A percentile compares a stretch with the other conserved stretches of the same genome.
phyloP scores from a whole-genome alignment of 2,888 invertebrate species.

The Nezara viridula region DNA sequence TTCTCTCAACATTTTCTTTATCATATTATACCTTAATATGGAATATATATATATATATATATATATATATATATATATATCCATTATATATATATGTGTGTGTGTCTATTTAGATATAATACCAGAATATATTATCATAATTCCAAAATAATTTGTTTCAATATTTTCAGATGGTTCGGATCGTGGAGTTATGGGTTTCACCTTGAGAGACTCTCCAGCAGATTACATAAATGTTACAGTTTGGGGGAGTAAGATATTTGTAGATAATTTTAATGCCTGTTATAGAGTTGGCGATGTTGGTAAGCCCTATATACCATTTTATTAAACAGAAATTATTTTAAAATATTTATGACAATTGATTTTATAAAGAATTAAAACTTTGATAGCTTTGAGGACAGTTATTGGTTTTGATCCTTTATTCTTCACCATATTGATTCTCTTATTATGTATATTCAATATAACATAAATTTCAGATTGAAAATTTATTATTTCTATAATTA shows the following conservation, averaged over 20 bases:
- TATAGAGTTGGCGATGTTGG: constrained; percentile 81
- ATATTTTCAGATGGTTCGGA: constrained; percentile 69
- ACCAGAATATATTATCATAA: background rate
- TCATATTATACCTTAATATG: background rate
- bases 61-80: background rate
- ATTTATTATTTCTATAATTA: too few relatives aligned
- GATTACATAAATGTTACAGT: constrained; percentile 82
- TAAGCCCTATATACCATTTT: constrained; percentile 68
- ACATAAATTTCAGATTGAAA: too few relatives aligned
- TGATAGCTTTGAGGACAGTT: too few relatives aligned
- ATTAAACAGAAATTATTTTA: background rate
- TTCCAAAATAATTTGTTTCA: background rate
- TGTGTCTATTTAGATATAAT: too few relatives aligned
- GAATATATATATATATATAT: background rate
- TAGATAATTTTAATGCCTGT: constrained; percentile 75
- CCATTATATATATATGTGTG: too few relatives aligned
- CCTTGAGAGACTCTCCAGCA: constrained; percentile 79
- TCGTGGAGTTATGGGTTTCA: constrained; percentile 83
- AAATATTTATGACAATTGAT: background rate
- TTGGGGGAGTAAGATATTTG: constrained; percentile 79
- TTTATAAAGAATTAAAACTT: too few relatives aligned
- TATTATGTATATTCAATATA: too few relatives aligned
- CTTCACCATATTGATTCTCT: too few relatives aligned
- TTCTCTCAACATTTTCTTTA: background rate
- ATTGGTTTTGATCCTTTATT: too few relatives aligned